Percentiles rank a stretch among this genome's conserved stretches.
Evolutionary conservation across 2,888 invertebrate genomes (phyloP).

Genomic region (Tetheella fluctuosa): DNA sequence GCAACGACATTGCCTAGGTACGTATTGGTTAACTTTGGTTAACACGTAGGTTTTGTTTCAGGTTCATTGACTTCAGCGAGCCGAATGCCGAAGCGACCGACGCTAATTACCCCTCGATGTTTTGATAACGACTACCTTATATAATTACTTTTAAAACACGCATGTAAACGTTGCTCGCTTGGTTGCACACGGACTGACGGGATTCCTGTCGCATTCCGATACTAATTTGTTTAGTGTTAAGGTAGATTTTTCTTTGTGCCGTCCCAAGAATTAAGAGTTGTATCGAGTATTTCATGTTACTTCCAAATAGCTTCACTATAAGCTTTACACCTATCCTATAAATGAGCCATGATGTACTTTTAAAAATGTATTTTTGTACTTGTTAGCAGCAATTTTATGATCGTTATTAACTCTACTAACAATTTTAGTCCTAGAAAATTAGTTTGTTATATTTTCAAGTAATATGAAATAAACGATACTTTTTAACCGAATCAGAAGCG

Average conservation of each 20-base stretch:
- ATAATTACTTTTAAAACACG: conserved; percentile 64
- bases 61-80: conserved; percentile 61
- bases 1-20: too few species aligned
- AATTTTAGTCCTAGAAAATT: too few species aligned
- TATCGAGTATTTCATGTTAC: conserved; percentile 7
- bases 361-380: background rate
- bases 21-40: too few species aligned
- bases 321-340: background rate
- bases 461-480: conserved; percentile 27
- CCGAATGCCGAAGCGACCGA: conserved; percentile 46
- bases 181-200: conserved; percentile 71
- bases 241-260: conserved; percentile 70
- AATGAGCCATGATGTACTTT: background rate
- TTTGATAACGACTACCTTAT: conserved; percentile 56
- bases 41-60: conserved; percentile 36
- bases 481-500: conserved; percentile 53
- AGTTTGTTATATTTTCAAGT: conserved; percentile 17
- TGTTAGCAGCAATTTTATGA: conserved; percentile 4
- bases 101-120: conserved; percentile 49
- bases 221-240: conserved; percentile 72
- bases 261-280: conserved; percentile 40
- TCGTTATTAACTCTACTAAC: background rate
- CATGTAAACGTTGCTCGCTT: conserved; percentile 69
- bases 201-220: conserved; percentile 76
- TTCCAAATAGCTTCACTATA: background rate